phyloP scores from a whole-genome alignment of 2,888 invertebrate species.

The Gari tellinella region DNA sequence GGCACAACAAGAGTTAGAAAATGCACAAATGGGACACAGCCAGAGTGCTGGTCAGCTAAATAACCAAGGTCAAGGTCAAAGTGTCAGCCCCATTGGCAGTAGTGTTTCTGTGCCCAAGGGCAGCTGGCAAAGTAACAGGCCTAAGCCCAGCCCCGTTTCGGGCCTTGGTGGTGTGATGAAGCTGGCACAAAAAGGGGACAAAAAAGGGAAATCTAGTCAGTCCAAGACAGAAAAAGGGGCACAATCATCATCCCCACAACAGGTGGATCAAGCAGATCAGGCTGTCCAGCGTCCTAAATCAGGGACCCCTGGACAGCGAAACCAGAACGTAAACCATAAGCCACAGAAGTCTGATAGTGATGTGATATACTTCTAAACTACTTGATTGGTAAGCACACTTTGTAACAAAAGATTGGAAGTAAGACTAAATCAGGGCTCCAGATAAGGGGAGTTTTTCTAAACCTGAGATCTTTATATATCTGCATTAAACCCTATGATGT shows the following conservation, averaged over 20 bases:
- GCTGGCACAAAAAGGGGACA: slow-evolving; percentile 72
- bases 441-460: no score
- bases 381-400: slow-evolving; percentile 4
- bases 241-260: slow-evolving; percentile 21
- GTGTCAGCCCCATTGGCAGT: slow-evolving; percentile 26
- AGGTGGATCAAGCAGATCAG: slow-evolving; percentile 12
- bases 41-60: slow-evolving; percentile 38
- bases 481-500: no score
- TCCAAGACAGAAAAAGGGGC: slow-evolving; percentile 38
- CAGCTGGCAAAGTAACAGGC: slow-evolving; percentile 51
- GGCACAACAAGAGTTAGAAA: slow-evolving; percentile 13
- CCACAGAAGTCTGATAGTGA: slow-evolving; percentile 63
- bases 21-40: slow-evolving; percentile 41
- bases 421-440: no score
- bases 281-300: slow-evolving; percentile 44
- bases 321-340: slow-evolving; percentile 54
- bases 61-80: slow-evolving; percentile 34
- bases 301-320: slow-evolving; percentile 23
- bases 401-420: neutral
- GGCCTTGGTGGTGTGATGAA: slow-evolving; percentile 70
- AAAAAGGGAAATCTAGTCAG: slow-evolving; percentile 57
- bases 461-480: no score
- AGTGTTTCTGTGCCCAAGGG: slow-evolving; percentile 37
- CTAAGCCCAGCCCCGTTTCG: slow-evolving; percentile 57
- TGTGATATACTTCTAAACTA: slow-evolving; percentile 69